These are phyloP conservation scores for Eutolmus rufibarbis DNA, from an alignment of 2,888 invertebrate genomes.

Conservation along the genomic window DNA sequence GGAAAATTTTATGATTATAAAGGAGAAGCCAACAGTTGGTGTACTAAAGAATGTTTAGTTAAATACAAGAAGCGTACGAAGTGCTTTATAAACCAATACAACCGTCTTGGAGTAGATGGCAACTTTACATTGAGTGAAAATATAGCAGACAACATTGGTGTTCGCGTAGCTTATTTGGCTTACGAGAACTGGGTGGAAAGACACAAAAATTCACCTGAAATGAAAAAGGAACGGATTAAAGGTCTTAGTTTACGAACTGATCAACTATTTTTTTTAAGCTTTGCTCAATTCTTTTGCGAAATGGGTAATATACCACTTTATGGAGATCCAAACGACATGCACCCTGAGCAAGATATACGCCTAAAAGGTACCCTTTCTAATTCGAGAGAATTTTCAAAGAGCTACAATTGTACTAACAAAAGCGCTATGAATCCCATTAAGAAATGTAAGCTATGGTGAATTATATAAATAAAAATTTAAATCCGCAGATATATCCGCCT, in stretches of 20 bases:
- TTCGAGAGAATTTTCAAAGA: neutral
- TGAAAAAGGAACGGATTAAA: neutral
- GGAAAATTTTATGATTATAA: neutral
- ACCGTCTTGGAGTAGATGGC: neutral
- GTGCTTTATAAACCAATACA: constrained; percentile 16
- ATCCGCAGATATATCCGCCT: too few species aligned
- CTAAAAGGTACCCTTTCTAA: neutral
- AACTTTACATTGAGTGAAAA: neutral
- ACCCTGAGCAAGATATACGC: neutral
- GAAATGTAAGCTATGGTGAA: neutral
- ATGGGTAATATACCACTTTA: neutral
- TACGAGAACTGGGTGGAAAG: neutral
- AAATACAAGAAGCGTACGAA: neutral
- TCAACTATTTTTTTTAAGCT: constrained; percentile 13
- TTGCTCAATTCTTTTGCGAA: constrained; percentile 19
- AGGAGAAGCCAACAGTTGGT: neutral
- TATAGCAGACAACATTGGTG: constrained; percentile 7
- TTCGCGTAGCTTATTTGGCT: neutral
- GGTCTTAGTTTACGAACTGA: neutral
- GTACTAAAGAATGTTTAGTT: neutral
- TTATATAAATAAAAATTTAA: neutral
- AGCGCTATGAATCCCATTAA: neutral
- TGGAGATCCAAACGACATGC: neutral
- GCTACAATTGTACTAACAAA: neutral
- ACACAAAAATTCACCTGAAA: neutral